Evolutionary conservation across 1,140 invertebrate genomes (phyloP).

Genomic region (Pseudomyrmex dendroicus): DNA sequence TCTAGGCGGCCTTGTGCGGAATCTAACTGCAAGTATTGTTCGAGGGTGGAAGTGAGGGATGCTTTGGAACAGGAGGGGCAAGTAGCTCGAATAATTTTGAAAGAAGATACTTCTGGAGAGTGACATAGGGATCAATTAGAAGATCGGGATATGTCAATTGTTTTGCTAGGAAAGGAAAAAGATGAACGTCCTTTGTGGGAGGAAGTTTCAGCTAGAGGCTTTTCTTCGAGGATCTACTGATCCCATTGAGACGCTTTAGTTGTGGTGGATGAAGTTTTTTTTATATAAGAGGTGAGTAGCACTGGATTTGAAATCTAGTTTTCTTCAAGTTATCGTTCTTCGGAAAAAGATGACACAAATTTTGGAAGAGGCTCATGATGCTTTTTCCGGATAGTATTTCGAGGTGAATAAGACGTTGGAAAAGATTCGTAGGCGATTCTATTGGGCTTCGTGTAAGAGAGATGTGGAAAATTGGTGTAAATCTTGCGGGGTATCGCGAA

Average conservation of each 20-base stretch:
- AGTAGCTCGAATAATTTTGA: neutral
- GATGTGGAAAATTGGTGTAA: too few relatives aligned
- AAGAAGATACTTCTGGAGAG: neutral
- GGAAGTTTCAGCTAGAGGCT: neutral
- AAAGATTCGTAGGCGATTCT: too few relatives aligned
- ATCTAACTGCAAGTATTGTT: too few relatives aligned
- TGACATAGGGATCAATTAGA: neutral
- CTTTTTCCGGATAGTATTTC: too few relatives aligned
- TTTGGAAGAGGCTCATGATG: too few relatives aligned
- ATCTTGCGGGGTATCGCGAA: too few relatives aligned
- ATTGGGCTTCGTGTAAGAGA: too few relatives aligned
- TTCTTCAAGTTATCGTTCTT: too few relatives aligned
- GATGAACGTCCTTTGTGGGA: neutral
- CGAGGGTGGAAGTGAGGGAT: too few relatives aligned
- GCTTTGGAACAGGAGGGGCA: neutral
- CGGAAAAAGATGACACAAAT: too few relatives aligned
- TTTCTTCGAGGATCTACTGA: neutral
- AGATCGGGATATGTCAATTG: neutral
- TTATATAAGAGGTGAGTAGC: neutral
- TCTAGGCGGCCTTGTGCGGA: too few relatives aligned
- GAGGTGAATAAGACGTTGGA: too few relatives aligned
- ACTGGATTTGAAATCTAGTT: neutral
- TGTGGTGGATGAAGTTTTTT: neutral
- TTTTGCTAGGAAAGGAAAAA: neutral
- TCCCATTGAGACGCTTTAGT: conserved; percentile 4